Conservation (phyloP, 2,888 invertebrate genomes). For the Drosophila testacea region DNA sequence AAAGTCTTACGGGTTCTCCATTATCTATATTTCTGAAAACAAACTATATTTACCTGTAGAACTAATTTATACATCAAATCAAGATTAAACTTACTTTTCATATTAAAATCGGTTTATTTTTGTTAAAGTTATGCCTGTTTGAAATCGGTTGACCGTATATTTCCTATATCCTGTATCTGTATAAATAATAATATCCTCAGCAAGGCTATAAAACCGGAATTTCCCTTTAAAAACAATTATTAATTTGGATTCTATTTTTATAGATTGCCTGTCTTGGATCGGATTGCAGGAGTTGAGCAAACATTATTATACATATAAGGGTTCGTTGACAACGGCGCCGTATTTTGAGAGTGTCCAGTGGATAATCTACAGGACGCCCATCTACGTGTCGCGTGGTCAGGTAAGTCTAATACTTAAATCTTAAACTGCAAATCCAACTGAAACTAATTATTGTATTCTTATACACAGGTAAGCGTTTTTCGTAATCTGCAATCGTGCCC, state of each 20-base stretch:
- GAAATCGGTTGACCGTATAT: too few relatives aligned
- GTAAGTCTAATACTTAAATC: conserved; percentile 83
- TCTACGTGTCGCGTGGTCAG: conserved; percentile 89
- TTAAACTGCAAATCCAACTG: not conserved
- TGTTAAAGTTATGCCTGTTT: too few relatives aligned
- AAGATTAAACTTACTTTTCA: too few relatives aligned
- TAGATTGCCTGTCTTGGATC: conserved; percentile 90
- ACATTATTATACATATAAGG: conserved; percentile 90
- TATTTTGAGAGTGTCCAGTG: conserved; percentile 91
- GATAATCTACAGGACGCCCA: conserved; percentile 90
- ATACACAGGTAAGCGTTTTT: conserved; percentile 82
- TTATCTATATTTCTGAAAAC: too few relatives aligned
- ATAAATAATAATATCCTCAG: too few relatives aligned
- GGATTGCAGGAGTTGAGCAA: conserved; percentile 89
- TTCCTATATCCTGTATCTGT: too few relatives aligned
- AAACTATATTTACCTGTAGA: too few relatives aligned
- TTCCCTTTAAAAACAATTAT: not conserved
- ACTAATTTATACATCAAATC: too few relatives aligned
- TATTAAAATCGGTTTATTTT: too few relatives aligned
- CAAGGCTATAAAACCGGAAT: too few relatives aligned
- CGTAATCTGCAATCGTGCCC: conserved; percentile 85
- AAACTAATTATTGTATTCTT: not conserved
- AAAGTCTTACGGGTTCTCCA: too few relatives aligned
- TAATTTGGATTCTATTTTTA: not conserved
- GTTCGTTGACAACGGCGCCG: conserved; percentile 90